Percentiles rank a stretch among this genome's conserved stretches.
Conservation (phyloP, 2,888 invertebrate species). For the Gryllus longicercus region DNA sequence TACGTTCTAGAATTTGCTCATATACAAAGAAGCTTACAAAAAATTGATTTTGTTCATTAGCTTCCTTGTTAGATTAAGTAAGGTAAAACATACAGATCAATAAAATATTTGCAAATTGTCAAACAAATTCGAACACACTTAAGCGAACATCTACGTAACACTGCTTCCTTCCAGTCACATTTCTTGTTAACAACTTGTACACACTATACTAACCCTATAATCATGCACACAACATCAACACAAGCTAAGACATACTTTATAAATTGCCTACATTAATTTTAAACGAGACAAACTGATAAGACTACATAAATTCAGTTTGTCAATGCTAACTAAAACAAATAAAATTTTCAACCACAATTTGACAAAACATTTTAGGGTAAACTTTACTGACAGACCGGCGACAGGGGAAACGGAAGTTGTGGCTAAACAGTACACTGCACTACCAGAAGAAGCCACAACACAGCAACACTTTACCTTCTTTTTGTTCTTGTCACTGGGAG, state of each 20-base stretch:
- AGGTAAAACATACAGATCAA: too few relatives aligned
- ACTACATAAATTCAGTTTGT: not conserved
- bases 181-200: too few relatives aligned
- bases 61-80: too few relatives aligned
- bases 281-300: not conserved
- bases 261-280: not conserved
- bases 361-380: not conserved
- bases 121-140: too few relatives aligned
- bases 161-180: too few relatives aligned
- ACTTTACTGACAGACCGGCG: not conserved
- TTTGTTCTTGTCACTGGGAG: conserved; percentile 50
- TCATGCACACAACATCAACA: not conserved
- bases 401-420: conserved; percentile 7
- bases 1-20: too few relatives aligned
- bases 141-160: too few relatives aligned
- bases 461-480: conserved; percentile 39
- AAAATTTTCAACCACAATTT: not conserved
- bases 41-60: too few relatives aligned
- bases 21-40: too few relatives aligned
- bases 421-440: conserved; percentile 10
- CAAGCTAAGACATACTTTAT: not conserved
- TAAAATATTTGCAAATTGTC: too few relatives aligned
- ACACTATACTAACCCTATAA: too few relatives aligned
- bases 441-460: not conserved
- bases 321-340: not conserved